Evolutionary conservation across 2,888 invertebrate species (phyloP), one percentile per base, ranked within the genome.

Genomic region (Cephalotes varians): DNA sequence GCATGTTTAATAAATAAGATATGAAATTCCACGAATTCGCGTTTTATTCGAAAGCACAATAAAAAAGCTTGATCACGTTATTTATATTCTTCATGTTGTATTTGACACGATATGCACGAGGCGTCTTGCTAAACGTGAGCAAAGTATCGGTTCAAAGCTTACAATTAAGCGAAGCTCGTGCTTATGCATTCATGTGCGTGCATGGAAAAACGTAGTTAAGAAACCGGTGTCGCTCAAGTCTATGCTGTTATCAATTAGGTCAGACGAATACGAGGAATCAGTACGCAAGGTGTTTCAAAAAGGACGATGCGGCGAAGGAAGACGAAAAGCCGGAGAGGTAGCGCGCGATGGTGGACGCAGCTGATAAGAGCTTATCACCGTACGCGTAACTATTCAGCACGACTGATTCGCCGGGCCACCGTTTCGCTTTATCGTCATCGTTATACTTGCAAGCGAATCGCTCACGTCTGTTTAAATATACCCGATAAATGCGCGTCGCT

Each of bases 301-400:
- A 34, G 31, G 51, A 49, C 47, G 34, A 34, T 34, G 37, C 25
- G 37, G 25, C n/a, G 40, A 9, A 15, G 25, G 31, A 40, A 31
- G 28, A 56, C 44, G 28, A 15, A 80, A 44, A 74, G 81, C 67
- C 31, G 71, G 40, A 62, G 51, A 34, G 21, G 34, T 9, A 15
- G 56, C 2, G 65, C 40, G 37, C 60, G n/a, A 49, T 47, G 28
- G 64, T 28, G 69, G 73, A 21, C 58, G n/a, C 56, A 28, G 31
- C n/a, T 73, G 86, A 86, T 86, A 86, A 86, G 49, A 44, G 28
- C 62, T 86, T 86, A 86, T 86, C 86, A 15, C 10, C 51, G 25
- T 54, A 49, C 31, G 51, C 51, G 25, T 56, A 67, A 73, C 58
- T 60, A 82, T 80, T 82, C 65, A 80, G 49, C 21, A 67, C 37